These are phyloP conservation scores for Horisme vitalbata DNA, from an alignment of 2,888 invertebrate genomes.

Conservation along the genomic window DNA sequence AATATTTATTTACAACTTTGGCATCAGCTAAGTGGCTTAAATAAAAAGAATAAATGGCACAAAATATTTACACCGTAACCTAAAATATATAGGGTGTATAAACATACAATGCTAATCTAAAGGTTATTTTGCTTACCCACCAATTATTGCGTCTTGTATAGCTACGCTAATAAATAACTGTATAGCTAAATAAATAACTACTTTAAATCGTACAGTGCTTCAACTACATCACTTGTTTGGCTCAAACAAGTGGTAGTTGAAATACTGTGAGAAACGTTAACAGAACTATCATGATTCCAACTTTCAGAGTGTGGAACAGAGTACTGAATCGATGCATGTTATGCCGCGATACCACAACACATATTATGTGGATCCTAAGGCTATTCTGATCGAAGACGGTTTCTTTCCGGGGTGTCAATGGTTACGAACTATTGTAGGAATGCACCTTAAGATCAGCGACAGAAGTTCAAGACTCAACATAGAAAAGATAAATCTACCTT, in stretches of 20 bases:
- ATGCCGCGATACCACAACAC: no score
- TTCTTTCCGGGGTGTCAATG: no score
- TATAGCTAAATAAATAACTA: conserved; percentile 34
- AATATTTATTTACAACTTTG: conserved; percentile 72
- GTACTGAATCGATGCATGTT: background rate
- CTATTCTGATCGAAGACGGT: no score
- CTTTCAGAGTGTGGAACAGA: conserved; percentile 13
- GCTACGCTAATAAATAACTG: conserved; percentile 25
- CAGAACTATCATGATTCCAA: conserved; percentile 45
- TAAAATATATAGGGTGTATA: conserved; percentile 9
- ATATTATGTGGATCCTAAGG: no score
- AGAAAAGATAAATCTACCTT: no score
- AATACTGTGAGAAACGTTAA: conserved; percentile 41
- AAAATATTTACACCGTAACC: conserved; percentile 56
- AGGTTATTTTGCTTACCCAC: background rate
- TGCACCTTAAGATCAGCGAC: no score
- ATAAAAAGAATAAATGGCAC: conserved; percentile 62
- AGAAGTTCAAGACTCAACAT: no score
- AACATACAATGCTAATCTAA: background rate
- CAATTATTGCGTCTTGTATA: background rate
- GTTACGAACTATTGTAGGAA: no score
- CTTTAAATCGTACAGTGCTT: conserved; percentile 35
- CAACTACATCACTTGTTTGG: conserved; percentile 67
- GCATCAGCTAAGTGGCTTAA: conserved; percentile 65
- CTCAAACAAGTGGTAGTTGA: conserved; percentile 69